Evolutionary conservation across 2,797 vertebrate genomes (phyloP), one percentile per base, ranked within the genome.

Genomic region (Nannoperca obscura): DNA sequence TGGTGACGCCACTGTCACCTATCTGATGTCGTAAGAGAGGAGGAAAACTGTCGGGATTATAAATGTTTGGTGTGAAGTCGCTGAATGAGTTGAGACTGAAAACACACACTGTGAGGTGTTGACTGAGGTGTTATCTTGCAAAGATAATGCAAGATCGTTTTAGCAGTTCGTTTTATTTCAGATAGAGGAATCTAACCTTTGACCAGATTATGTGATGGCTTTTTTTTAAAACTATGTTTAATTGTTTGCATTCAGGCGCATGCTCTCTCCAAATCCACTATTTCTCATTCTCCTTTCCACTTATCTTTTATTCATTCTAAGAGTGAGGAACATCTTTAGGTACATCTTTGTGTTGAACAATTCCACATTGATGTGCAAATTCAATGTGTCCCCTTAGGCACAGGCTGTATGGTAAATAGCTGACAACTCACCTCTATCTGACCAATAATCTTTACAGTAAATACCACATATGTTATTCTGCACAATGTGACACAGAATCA

Each of bases 1-100:
- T 71, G 71, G 76, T 80, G 57, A 78, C 54, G 36, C 44, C 44
- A 1, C 47, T 49, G 60, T 58, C 49, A 50, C 24, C 42, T 40
- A 11, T 74, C 49, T 55, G 47, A 67, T 42, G 30, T 44, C 5
- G 2, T 7, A 13, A 47, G 44, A 20, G 46, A 47, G 12, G 38
- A 22, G 17, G 24, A n/a, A 50, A 67, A 20, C 38, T 46, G 52
- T 8, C n/a, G 11, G 27, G 20, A 55, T 57, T 60, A n/a, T 46
- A 46, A 73, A 67, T 46, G 40, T 67, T 34, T 32, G 42, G 27
- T 71, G 53, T 22, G 19, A 49, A 54, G 5, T 30, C 0, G 14
- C 1, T 60, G 47, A 42, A 42, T 53, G 24, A 54, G n/a, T 55
- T 27, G n/a, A 71, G 47, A 24, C 3, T 32, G 20, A 50, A 64